Evolutionary conservation across 1,140 invertebrate genomes (phyloP).

Genomic region (Diprion similis): DNA sequence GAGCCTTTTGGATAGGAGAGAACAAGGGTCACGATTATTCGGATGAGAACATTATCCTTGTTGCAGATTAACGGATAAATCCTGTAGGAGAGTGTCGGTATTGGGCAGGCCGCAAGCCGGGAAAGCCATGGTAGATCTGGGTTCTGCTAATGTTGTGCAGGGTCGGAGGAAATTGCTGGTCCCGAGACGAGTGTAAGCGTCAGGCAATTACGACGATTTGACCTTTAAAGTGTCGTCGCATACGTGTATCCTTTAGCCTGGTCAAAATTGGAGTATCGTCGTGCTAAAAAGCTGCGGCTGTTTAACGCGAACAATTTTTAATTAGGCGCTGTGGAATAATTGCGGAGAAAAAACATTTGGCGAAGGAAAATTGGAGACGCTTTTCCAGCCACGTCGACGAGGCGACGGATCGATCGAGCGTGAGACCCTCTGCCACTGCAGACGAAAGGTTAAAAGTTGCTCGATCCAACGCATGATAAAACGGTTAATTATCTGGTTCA

Average conservation of each 20-base stretch:
- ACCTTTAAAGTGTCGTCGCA: slow-evolving; percentile 1
- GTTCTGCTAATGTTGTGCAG: slow-evolving; percentile 1
- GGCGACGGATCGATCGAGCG: no score
- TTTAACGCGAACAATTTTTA: no score
- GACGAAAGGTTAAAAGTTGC: background rate
- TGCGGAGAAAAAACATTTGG: background rate
- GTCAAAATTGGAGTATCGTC: no score
- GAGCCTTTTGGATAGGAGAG: no score
- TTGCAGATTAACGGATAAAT: background rate
- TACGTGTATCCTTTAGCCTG: background rate
- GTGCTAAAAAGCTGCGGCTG: no score
- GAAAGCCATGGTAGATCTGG: background rate
- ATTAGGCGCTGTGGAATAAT: background rate
- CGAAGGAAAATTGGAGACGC: background rate
- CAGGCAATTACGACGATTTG: background rate
- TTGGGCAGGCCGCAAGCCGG: background rate
- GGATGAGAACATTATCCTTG: no score
- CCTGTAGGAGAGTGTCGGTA: background rate
- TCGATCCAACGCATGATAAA: background rate
- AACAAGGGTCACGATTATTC: no score
- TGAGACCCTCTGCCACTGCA: background rate
- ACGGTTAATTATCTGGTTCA: background rate
- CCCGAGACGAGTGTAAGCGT: background rate
- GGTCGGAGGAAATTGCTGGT: background rate
- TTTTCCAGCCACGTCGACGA: background rate